These are phyloP conservation scores for Blennius ocellaris DNA, from an alignment of 2,113 vertebrate species.

Conservation along the genomic window DNA sequence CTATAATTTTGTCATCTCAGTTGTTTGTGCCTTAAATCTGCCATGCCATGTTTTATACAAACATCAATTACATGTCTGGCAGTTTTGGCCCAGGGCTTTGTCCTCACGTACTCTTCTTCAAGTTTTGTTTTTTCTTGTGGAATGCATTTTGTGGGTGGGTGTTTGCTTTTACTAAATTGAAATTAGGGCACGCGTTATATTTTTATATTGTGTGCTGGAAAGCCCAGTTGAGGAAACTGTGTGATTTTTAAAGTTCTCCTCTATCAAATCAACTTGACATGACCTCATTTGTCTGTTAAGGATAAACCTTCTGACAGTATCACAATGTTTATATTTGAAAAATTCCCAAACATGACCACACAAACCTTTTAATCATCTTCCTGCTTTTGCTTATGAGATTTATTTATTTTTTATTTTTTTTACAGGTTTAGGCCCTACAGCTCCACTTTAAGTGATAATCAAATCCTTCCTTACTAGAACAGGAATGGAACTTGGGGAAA, in stretches of 20 bases:
- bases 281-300: background rate
- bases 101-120: background rate
- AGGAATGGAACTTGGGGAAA: background rate
- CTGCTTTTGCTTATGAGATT: background rate
- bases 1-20: background rate
- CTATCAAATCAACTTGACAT: background rate
- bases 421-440: background rate
- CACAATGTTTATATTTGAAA: background rate
- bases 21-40: background rate
- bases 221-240: background rate
- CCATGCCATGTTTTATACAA: background rate
- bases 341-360: background rate
- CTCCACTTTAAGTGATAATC: background rate
- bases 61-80: background rate
- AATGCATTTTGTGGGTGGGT: background rate
- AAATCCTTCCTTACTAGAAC: background rate
- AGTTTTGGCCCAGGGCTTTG: background rate
- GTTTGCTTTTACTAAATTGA: background rate
- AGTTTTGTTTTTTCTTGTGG: background rate
- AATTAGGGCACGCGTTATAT: background rate
- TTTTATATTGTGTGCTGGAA: background rate
- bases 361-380: constrained; percentile 16
- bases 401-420: too few relatives aligned
- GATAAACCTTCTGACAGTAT: background rate
- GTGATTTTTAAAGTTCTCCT: background rate